Evolutionary conservation across 92 coral and sea anemone genomes (phyloP).

Genomic region (Paragorgia papillata): DNA sequence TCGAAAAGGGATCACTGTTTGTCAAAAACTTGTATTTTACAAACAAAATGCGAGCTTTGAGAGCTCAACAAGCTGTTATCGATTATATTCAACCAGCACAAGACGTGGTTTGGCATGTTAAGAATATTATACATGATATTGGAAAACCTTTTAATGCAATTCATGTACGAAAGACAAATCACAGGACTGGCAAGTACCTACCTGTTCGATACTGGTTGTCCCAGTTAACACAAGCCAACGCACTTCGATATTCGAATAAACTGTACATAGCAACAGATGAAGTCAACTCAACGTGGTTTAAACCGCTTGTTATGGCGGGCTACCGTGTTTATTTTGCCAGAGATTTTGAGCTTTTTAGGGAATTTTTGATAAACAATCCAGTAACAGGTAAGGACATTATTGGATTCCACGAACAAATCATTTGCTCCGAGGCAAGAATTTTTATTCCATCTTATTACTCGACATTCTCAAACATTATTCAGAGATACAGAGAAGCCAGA

Average conservation of each 20-base stretch:
- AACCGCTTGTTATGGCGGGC: slow-evolving; percentile 78
- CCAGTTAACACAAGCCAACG: slow-evolving; percentile 44
- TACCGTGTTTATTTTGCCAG: slow-evolving; percentile 74
- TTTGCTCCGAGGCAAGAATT: slow-evolving; percentile 74
- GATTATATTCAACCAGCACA: slow-evolving; percentile 71
- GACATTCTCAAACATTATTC: slow-evolving; percentile 77
- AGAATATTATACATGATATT: slow-evolving; percentile 40
- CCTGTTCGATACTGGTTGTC: slow-evolving; percentile 66
- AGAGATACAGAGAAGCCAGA: slow-evolving; percentile 69
- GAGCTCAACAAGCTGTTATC: slow-evolving; percentile 74
- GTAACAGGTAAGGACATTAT: slow-evolving; percentile 66
- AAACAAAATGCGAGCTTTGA: slow-evolving; percentile 62
- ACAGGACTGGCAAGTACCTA: slow-evolving; percentile 67
- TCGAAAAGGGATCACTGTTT: slow-evolving; percentile 89
- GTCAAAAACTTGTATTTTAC: slow-evolving; percentile 67
- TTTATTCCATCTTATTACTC: slow-evolving; percentile 92
- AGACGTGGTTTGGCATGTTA: slow-evolving; percentile 56
- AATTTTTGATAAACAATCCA: neutral
- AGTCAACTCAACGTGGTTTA: slow-evolving; percentile 75
- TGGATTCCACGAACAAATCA: slow-evolving; percentile 84
- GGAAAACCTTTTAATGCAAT: slow-evolving; percentile 76
- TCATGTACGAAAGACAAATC: slow-evolving; percentile 87
- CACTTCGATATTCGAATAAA: slow-evolving; percentile 58
- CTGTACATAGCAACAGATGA: slow-evolving; percentile 97
- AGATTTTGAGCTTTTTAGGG: slow-evolving; percentile 46